Evolutionary conservation across 1,140 invertebrate species (phyloP).

Genomic region (Calephelis nemesis): DNA sequence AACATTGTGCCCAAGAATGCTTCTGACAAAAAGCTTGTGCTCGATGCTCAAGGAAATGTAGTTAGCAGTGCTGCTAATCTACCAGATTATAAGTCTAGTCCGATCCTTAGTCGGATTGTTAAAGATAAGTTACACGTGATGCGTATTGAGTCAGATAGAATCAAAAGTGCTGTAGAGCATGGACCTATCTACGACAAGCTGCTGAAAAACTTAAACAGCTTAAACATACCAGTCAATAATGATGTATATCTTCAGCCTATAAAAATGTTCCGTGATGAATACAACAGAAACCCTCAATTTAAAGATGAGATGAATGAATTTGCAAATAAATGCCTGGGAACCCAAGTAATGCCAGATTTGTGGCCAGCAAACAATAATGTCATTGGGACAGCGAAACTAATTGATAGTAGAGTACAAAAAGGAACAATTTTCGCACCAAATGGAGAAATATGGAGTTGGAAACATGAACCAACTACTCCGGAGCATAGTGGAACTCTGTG

Average conservation of each 20-base stretch:
- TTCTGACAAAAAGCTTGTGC: conserved; percentile 74
- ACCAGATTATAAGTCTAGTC: conserved; percentile 72
- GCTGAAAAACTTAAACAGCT: conserved; percentile 76
- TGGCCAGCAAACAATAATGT: conserved; percentile 69
- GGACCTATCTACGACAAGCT: conserved; percentile 80
- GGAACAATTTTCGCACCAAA: conserved; percentile 77
- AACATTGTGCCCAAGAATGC: conserved; percentile 75
- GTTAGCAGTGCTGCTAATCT: conserved; percentile 74
- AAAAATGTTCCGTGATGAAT: conserved; percentile 77
- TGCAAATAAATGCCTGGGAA: conserved; percentile 72
- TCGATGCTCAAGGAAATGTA: conserved; percentile 74
- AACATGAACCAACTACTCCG: conserved; percentile 66
- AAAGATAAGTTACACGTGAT: conserved; percentile 78
- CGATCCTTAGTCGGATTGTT: conserved; percentile 67
- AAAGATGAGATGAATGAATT: conserved; percentile 79
- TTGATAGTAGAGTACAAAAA: conserved; percentile 69
- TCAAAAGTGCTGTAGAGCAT: conserved; percentile 81
- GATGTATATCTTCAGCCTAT: conserved; percentile 80
- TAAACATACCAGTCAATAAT: conserved; percentile 74
- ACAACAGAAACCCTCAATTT: conserved; percentile 77
- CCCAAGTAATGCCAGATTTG: conserved; percentile 69
- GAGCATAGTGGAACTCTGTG: conserved; percentile 69
- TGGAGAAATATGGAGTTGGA: conserved; percentile 79
- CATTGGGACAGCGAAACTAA: conserved; percentile 59
- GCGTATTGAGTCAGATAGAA: conserved; percentile 77